Conservation (phyloP, 2,797 vertebrate genomes). For the Syngnathus rostellatus region DNA sequence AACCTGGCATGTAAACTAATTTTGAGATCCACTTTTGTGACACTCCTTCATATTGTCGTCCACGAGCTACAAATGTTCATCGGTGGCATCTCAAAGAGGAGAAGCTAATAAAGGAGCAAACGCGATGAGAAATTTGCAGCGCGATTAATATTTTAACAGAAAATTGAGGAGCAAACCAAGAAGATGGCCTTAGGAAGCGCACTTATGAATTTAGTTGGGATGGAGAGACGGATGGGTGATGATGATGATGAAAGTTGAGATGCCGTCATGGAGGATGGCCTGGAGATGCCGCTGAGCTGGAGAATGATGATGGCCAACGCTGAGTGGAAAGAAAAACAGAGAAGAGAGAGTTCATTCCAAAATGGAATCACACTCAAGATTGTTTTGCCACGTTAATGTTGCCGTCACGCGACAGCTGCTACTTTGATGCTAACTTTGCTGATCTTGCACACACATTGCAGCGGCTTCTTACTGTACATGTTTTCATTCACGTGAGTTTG, state of each 20-base stretch:
- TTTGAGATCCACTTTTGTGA: not conserved
- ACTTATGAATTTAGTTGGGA: not conserved
- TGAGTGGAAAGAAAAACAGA: not conserved
- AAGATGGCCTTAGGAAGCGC: not conserved
- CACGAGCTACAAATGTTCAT: not conserved
- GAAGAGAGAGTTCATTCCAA: not conserved
- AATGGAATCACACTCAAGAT: not conserved
- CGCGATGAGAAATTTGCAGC: not conserved
- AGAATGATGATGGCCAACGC: not conserved
- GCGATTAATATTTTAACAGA: not conserved
- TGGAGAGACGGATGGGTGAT: not conserved
- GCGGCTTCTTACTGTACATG: not conserved
- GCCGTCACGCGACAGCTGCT: not conserved
- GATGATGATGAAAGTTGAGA: not conserved
- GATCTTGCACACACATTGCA: not conserved
- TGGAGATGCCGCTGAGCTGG: not conserved
- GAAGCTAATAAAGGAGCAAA: not conserved
- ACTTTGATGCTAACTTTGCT: conserved; percentile 3
- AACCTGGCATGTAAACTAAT: not conserved
- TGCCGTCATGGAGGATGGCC: not conserved
- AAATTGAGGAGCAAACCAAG: not conserved
- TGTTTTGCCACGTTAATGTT: not conserved
- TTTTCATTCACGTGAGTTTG: not conserved
- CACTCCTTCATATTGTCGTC: not conserved
- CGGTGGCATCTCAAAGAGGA: not conserved